These are phyloP conservation scores for Drosophila littoralis DNA, from an alignment of 1,140 invertebrate species.

Conservation along the genomic window DNA sequence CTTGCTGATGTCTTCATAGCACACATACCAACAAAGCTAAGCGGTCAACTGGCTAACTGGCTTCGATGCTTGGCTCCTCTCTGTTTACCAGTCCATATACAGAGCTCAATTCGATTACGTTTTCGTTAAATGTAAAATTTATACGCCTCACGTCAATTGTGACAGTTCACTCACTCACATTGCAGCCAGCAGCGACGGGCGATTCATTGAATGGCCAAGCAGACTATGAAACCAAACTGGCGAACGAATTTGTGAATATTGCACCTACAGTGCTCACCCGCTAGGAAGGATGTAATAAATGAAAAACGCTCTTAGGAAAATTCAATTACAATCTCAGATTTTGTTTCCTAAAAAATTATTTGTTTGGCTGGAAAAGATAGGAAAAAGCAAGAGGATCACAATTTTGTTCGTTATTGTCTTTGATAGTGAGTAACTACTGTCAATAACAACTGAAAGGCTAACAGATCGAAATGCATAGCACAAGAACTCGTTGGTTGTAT, in stretches of 20 bases:
- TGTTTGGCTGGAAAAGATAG: too few relatives aligned
- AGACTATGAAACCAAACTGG: slow-evolving; percentile 46
- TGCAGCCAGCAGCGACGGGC: slow-evolving; percentile 38
- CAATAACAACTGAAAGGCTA: too few relatives aligned
- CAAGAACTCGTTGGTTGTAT: too few relatives aligned
- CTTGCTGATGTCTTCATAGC: slow-evolving; percentile 77
- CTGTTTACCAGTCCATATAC: slow-evolving; percentile 59
- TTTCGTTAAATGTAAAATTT: slow-evolving; percentile 83
- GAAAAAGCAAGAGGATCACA: too few relatives aligned
- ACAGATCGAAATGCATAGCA: too few relatives aligned
- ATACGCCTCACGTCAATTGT: slow-evolving; percentile 82
- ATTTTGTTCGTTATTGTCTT: too few relatives aligned
- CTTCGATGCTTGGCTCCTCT: slow-evolving; percentile 17
- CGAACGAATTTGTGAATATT: slow-evolving; percentile 63
- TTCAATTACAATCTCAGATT: too few relatives aligned
- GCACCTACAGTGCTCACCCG: slow-evolving; percentile 49
- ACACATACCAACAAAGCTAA: slow-evolving; percentile 45
- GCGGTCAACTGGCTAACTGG: slow-evolving; percentile 29
- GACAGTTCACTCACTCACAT: slow-evolving; percentile 81
- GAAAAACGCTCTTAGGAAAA: neutral
- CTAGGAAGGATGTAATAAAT: neutral
- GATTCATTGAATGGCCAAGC: slow-evolving; percentile 58
- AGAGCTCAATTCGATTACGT: slow-evolving; percentile 83
- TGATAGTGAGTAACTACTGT: too few relatives aligned
- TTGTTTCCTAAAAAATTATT: too few relatives aligned